A percentile compares a stretch with the other conserved stretches of the same genome.
These are phyloP conservation scores for Romanomermis culicivorax DNA, from an alignment of 2,888 invertebrate species.

Conservation along the genomic window DNA sequence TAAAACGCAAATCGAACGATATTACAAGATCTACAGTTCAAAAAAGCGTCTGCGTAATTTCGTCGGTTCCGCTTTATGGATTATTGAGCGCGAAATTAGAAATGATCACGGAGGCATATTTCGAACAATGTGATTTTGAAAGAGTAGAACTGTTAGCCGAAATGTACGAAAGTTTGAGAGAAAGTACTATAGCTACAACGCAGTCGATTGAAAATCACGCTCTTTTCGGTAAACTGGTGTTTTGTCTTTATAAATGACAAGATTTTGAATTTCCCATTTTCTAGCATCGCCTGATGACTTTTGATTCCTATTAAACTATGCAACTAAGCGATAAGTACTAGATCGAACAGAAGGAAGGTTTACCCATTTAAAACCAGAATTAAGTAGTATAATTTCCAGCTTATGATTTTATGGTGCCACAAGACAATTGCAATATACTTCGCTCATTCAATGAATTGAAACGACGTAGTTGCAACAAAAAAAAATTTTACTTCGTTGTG, in stretches of 20 bases:
- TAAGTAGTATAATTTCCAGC: too few relatives aligned
- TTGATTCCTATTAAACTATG: too few relatives aligned
- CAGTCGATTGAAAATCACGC: conserved; percentile 39
- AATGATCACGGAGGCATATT: conserved; percentile 86
- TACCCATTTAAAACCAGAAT: too few relatives aligned
- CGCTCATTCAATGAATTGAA: too few relatives aligned
- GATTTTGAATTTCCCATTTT: not conserved
- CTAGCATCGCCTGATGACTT: too few relatives aligned
- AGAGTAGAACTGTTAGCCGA: conserved; percentile 46
- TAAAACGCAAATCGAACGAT: conserved; percentile 72
- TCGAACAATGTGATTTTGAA: conserved; percentile 48
- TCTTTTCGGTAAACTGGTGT: conserved; percentile 41
- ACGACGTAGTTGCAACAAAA: too few relatives aligned
- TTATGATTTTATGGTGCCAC: too few relatives aligned
- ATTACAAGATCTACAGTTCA: conserved; percentile 92
- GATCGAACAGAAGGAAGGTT: too few relatives aligned
- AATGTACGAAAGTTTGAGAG: conserved; percentile 57
- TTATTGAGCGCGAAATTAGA: conserved; percentile 74
- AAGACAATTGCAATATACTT: too few relatives aligned
- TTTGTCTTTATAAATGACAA: not conserved
- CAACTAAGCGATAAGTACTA: too few relatives aligned
- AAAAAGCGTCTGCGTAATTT: conserved; percentile 87
- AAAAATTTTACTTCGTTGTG: too few relatives aligned
- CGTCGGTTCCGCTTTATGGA: conserved; percentile 71
- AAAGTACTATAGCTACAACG: conserved; percentile 51